Conservation (phyloP, 2,797 vertebrate genomes). For the Notolabrus celidotus region DNA sequence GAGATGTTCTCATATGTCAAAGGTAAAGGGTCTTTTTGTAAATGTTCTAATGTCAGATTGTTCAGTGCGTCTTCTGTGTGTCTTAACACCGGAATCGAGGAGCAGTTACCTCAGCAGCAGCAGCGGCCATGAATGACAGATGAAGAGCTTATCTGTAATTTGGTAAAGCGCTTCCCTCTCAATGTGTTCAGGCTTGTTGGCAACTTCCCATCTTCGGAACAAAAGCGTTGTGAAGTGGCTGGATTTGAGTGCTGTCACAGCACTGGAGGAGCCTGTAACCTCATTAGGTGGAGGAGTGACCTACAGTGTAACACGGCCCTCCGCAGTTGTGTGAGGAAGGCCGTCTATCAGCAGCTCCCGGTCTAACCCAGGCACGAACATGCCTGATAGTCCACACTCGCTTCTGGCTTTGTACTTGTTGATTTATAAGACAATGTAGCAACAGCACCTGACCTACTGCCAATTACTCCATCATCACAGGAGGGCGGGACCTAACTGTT, state of each 20-base stretch:
- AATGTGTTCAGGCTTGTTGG: slow-evolving; percentile 86
- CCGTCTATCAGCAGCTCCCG: slow-evolving; percentile 66
- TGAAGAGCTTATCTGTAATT: slow-evolving; percentile 88
- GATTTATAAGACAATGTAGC: slow-evolving; percentile 72
- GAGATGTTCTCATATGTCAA: slow-evolving; percentile 57
- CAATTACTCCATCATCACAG: slow-evolving; percentile 74
- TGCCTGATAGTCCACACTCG: slow-evolving; percentile 40
- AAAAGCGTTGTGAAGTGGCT: slow-evolving; percentile 82
- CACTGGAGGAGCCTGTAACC: slow-evolving; percentile 70
- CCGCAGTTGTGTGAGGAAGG: slow-evolving; percentile 59
- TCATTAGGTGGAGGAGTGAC: slow-evolving; percentile 76
- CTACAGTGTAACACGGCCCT: slow-evolving; percentile 55
- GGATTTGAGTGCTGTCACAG: slow-evolving; percentile 81
- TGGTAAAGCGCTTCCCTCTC: slow-evolving; percentile 79
- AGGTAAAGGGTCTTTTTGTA: slow-evolving; percentile 57
- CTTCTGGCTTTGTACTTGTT: slow-evolving; percentile 71
- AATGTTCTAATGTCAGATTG: slow-evolving; percentile 65
- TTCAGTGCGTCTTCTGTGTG: slow-evolving; percentile 46
- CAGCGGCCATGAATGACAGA: slow-evolving; percentile 79
- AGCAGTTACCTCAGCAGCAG: slow-evolving; percentile 76
- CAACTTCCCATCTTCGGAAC: slow-evolving; percentile 77
- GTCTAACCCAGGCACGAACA: slow-evolving; percentile 70
- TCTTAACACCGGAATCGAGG: slow-evolving; percentile 68
- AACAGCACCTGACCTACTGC: slow-evolving; percentile 66
- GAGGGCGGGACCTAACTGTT: slow-evolving; percentile 60